Evolutionary conservation across 2,888 invertebrate genomes (phyloP).

Genomic region (Microplitis manilae): DNA sequence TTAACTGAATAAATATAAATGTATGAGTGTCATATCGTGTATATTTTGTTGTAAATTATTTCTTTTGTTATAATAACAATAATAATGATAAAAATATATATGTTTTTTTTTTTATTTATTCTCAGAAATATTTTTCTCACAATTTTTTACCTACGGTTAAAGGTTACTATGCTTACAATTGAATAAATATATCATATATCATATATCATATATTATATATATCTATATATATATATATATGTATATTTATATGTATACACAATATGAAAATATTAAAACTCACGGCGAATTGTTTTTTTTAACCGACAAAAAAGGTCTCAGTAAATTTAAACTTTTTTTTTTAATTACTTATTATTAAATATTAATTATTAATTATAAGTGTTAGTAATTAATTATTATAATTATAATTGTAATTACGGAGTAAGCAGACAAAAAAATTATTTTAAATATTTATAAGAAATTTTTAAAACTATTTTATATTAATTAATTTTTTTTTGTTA

Average conservation of each 20-base stretch:
- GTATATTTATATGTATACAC: not conserved
- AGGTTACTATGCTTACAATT: slow-evolving; percentile 44
- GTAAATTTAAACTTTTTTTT: not conserved
- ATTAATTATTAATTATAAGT: too few species aligned
- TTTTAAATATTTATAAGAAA: too few species aligned
- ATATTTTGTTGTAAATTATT: not conserved
- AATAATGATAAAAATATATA: not conserved
- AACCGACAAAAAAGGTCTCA: not conserved
- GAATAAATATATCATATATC: slow-evolving; percentile 41
- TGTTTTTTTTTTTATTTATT: not conserved
- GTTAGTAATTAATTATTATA: too few species aligned
- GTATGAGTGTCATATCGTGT: not conserved
- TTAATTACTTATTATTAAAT: not conserved
- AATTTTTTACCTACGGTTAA: slow-evolving; percentile 39
- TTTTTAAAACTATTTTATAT: too few species aligned
- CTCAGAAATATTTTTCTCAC: not conserved
- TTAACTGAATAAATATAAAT: not conserved
- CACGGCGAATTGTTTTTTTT: not conserved
- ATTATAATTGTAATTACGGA: too few species aligned
- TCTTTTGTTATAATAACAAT: not conserved
- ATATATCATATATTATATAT: slow-evolving; percentile 28
- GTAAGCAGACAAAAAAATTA: too few species aligned
- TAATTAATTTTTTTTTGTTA: too few species aligned
- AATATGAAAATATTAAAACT: not conserved
- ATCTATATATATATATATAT: slow-evolving; percentile 15